Evolutionary conservation across 2,113 vertebrate genomes (phyloP).

Genomic region (Aleadryas rufinucha): DNA sequence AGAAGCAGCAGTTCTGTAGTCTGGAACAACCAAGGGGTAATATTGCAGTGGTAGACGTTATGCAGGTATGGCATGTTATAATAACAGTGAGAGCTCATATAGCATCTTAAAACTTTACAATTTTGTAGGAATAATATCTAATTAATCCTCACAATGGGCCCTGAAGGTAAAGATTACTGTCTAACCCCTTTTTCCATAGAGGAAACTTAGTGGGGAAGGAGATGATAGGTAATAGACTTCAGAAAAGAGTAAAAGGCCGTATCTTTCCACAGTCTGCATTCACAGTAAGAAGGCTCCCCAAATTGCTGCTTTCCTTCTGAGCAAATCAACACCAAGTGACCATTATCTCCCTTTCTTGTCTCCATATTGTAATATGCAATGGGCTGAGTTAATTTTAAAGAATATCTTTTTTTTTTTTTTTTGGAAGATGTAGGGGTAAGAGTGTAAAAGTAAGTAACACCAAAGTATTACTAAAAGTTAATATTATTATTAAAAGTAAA

Average conservation of each 20-base stretch:
- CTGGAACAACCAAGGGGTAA: constrained; percentile 41
- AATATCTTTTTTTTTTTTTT: neutral
- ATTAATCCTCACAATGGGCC: constrained; percentile 11
- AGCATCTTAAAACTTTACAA: constrained; percentile 19
- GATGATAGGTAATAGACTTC: neutral
- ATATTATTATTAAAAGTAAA: neutral
- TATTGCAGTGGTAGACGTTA: neutral
- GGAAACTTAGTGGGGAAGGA: neutral
- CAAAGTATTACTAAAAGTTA: neutral
- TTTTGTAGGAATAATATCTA: constrained; percentile 11
- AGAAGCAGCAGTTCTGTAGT: constrained; percentile 49
- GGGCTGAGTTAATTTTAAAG: neutral
- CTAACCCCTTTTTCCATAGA: neutral
- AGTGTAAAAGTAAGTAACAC: neutral
- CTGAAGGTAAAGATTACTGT: constrained; percentile 14
- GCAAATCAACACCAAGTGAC: neutral
- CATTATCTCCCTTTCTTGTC: neutral
- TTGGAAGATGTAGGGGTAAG: accelerated
- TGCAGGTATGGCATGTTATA: neutral
- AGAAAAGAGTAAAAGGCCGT: accelerated
- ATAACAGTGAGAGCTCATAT: constrained; percentile 40
- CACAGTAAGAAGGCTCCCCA: neutral
- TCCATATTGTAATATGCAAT: neutral
- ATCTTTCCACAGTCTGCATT: neutral
- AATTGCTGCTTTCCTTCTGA: neutral